phyloP scores from a whole-genome alignment of 2,888 invertebrate species.

The Acanthosoma haemorrhoidale region DNA sequence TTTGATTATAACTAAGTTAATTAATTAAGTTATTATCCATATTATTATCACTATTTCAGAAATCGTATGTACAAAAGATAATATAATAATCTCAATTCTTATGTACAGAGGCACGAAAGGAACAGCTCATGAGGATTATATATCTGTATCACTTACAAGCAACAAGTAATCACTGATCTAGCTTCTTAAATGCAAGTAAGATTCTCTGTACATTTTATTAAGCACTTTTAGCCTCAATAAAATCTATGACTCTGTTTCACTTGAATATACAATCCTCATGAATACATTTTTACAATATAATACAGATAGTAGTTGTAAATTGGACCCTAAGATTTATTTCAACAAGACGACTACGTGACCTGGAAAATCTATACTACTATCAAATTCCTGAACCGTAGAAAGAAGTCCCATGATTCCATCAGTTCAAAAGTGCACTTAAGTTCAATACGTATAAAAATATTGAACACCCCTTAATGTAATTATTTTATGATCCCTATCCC shows the following conservation, averaged over 20 bases:
- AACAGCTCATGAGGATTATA: conserved; percentile 24
- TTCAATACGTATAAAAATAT: neutral
- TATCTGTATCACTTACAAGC: neutral
- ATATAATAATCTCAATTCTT: conserved; percentile 27
- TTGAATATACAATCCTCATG: conserved; percentile 19
- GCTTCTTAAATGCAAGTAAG: neutral
- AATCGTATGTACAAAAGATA: conserved; percentile 36
- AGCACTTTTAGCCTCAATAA: neutral
- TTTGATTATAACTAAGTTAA: conserved; percentile 27
- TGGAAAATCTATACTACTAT: conserved; percentile 8
- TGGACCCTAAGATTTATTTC: conserved; percentile 28
- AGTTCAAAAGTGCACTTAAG: conserved; percentile 20
- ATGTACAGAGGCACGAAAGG: conserved; percentile 37
- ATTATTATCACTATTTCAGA: conserved; percentile 35
- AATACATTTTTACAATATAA: conserved; percentile 21
- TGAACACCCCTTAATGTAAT: neutral
- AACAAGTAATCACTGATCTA: neutral
- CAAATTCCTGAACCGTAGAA: neutral
- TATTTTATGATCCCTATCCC: conserved; percentile 4
- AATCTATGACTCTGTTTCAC: neutral
- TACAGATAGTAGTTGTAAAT: conserved; percentile 20
- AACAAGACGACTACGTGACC: conserved; percentile 4
- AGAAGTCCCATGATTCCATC: conserved; percentile 9
- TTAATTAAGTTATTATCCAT: conserved; percentile 33
- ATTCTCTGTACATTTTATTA: neutral